These are phyloP conservation scores for Ctenopoma kingsleyae DNA, from an alignment of 2,797 vertebrate species.

Conservation along the genomic window DNA sequence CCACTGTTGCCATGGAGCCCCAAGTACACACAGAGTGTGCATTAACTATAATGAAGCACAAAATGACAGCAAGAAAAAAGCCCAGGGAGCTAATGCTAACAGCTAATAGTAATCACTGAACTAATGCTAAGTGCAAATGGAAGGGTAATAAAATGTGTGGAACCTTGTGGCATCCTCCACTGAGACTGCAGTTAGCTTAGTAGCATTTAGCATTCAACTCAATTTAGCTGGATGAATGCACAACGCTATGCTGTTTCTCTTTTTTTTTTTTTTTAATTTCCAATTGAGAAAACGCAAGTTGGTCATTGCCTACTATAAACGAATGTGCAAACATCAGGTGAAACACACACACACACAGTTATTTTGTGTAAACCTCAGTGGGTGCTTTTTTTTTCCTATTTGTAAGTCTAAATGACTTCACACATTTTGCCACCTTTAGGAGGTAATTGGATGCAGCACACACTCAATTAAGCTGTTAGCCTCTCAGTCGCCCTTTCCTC, in stretches of 20 bases:
- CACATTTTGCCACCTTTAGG: slow-evolving; percentile 60
- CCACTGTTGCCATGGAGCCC: slow-evolving; percentile 45
- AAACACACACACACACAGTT: slow-evolving; percentile 21
- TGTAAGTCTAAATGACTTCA: slow-evolving; percentile 48
- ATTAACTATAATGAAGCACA: slow-evolving; percentile 51
- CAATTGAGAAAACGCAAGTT: slow-evolving; percentile 10
- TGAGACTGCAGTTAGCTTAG: slow-evolving; percentile 15
- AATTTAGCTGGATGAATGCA: slow-evolving; percentile 18
- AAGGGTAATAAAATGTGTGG: slow-evolving; percentile 47
- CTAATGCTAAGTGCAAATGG: slow-evolving; percentile 54
- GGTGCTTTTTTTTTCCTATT: slow-evolving; percentile 4
- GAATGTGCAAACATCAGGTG: slow-evolving; percentile 31
- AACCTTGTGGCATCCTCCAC: slow-evolving; percentile 35
- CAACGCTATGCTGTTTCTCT: neutral
- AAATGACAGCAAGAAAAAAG: slow-evolving; percentile 33
- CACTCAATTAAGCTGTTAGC: slow-evolving; percentile 69
- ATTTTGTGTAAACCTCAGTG: slow-evolving; percentile 4
- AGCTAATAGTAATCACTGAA: slow-evolving; percentile 46
- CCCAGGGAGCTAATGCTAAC: slow-evolving; percentile 48
- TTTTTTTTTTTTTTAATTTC: slow-evolving; percentile 19
- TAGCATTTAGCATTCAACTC: slow-evolving; percentile 47
- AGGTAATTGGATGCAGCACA: slow-evolving; percentile 64
- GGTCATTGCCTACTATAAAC: neutral
- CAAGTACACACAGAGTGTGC: slow-evolving; percentile 21
- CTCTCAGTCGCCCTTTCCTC: slow-evolving; percentile 45